Evolutionary conservation across 2,888 invertebrate species (phyloP).

Genomic region (Leucozona laternaria): DNA sequence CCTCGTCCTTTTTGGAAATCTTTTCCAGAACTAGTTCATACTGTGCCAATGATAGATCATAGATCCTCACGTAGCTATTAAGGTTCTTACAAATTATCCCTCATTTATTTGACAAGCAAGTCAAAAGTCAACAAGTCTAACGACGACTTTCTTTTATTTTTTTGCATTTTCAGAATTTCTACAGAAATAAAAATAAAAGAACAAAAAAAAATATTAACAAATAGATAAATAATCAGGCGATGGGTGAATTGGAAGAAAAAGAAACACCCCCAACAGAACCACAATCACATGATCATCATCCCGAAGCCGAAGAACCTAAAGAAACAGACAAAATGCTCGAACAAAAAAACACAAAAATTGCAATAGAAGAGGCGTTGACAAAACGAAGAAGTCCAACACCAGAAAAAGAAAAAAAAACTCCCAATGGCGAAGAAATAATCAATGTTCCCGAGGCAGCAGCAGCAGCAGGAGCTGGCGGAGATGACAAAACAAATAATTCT

Average conservation of each 20-base stretch:
- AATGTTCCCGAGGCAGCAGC: slow-evolving; percentile 79
- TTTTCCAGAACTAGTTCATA: slow-evolving; percentile 78
- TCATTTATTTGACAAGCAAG: background rate
- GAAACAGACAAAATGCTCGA: slow-evolving; percentile 84
- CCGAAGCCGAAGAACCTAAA: slow-evolving; percentile 82
- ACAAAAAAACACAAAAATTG: slow-evolving; percentile 43
- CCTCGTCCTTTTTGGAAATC: background rate
- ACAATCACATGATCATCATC: slow-evolving; percentile 77
- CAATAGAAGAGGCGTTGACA: slow-evolving; percentile 70
- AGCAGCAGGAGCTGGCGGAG: slow-evolving; percentile 70
- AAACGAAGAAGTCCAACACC: slow-evolving; percentile 79
- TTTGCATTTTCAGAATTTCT: slow-evolving; percentile 44
- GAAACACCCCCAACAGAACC: slow-evolving; percentile 82
- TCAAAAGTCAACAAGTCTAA: no score
- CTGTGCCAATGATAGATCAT: slow-evolving; percentile 81
- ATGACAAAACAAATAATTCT: slow-evolving; percentile 49
- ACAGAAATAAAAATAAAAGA: background rate
- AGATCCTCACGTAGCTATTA: slow-evolving; percentile 75
- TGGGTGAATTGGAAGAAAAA: slow-evolving; percentile 84
- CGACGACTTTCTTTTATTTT: slow-evolving; percentile 1
- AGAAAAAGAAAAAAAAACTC: slow-evolving; percentile 79
- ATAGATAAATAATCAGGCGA: slow-evolving; percentile 69
- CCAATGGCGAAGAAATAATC: slow-evolving; percentile 81
- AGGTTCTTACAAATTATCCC: slow-evolving; percentile 26
- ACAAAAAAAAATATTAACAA: slow-evolving; percentile 23